These are phyloP conservation scores for Lymantria dispar DNA, from an alignment of 2,888 invertebrate species.

Conservation along the genomic window DNA sequence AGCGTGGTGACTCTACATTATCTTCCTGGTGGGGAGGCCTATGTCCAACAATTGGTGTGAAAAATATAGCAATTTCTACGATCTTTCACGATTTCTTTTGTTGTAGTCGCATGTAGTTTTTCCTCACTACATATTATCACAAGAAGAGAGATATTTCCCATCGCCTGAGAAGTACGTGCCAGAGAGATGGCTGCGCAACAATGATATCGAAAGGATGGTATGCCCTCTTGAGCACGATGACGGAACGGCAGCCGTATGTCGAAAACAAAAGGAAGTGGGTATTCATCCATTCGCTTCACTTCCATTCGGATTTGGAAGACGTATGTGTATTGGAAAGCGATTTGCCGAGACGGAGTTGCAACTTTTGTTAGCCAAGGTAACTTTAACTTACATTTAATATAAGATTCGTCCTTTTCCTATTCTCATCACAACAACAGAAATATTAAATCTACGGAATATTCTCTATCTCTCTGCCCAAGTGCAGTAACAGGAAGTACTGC, in stretches of 20 bases:
- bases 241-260: constrained; percentile 42
- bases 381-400: not conserved
- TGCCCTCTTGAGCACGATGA: constrained; percentile 25
- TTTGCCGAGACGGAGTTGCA: constrained; percentile 92
- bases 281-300: constrained; percentile 89
- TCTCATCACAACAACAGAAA: not conserved
- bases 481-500: too few relatives aligned
- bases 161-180: constrained; percentile 87
- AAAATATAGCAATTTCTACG: too few relatives aligned
- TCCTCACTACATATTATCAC: constrained; percentile 89
- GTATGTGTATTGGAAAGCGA: constrained; percentile 90
- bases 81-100: not conserved
- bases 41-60: too few relatives aligned
- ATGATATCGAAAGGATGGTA: constrained; percentile 27
- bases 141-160: constrained; percentile 87
- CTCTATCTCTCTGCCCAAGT: too few relatives aligned
- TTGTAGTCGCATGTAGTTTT: constrained; percentile 90
- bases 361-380: constrained; percentile 87
- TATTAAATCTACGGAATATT: too few relatives aligned
- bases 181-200: constrained; percentile 88
- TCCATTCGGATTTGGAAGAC: constrained; percentile 89
- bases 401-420: not conserved
- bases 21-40: too few relatives aligned
- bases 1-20: too few relatives aligned
- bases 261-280: constrained; percentile 77